phyloP scores from a whole-genome alignment of 2,113 vertebrate genomes.

The Corydoras sp. region DNA sequence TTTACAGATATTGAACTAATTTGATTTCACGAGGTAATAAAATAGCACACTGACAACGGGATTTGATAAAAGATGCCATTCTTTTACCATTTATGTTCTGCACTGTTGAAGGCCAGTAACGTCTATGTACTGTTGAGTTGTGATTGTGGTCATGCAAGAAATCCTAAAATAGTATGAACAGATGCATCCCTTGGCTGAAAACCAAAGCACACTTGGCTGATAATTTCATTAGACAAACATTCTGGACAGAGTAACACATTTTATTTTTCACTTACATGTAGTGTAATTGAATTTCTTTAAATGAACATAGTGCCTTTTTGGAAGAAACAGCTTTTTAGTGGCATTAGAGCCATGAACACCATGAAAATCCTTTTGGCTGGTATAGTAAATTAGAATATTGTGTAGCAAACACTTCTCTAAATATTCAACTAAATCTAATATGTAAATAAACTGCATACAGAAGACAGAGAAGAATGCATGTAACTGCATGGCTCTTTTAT shows the following conservation, averaged over 20 bases:
- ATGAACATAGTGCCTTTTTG: conserved; percentile 10
- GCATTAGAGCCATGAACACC: conserved; percentile 14
- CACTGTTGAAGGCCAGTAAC: too few species aligned
- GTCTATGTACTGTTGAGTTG: not conserved
- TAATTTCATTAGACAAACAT: conserved; percentile 31
- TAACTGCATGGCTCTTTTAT: too few species aligned
- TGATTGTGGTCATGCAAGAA: conserved; percentile 4
- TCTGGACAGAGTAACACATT: conserved; percentile 25
- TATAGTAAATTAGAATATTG: not conserved
- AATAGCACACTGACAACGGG: too few species aligned
- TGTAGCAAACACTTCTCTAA: too few species aligned
- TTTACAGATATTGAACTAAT: too few species aligned
- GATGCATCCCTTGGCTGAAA: conserved; percentile 54
- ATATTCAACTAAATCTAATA: too few species aligned
- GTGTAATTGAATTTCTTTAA: conserved; percentile 37
- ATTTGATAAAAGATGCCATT: too few species aligned
- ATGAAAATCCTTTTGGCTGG: not conserved
- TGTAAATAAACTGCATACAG: too few species aligned
- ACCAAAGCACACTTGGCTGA: conserved; percentile 43
- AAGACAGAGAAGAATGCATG: too few species aligned
- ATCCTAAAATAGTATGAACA: conserved; percentile 29
- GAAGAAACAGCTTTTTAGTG: conserved; percentile 18
- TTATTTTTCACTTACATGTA: conserved; percentile 30
- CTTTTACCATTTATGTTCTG: too few species aligned
- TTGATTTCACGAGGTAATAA: too few species aligned